A percentile compares a stretch with the other conserved stretches of the same genome.
phyloP scores from a whole-genome alignment of 1,140 invertebrate genomes.

The Drosophila repletoides region DNA sequence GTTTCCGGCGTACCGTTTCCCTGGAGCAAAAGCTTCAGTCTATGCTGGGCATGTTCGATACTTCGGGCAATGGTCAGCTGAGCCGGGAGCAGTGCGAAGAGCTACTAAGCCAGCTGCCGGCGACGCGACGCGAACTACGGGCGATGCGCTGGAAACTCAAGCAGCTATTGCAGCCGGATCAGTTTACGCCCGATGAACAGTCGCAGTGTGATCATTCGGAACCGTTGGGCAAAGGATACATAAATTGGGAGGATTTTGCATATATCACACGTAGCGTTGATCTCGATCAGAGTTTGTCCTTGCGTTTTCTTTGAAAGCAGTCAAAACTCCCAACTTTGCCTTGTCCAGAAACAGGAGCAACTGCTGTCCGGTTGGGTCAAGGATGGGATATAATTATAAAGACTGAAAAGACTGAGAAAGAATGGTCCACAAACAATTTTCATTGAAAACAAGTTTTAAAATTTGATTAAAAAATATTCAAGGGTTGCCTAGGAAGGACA shows the following conservation, averaged over 20 bases:
- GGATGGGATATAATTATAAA: too few relatives aligned
- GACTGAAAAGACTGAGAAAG: too few relatives aligned
- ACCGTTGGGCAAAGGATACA: not conserved
- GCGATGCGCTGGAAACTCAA: constrained; percentile 43
- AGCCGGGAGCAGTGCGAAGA: constrained; percentile 34
- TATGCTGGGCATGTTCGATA: constrained; percentile 33
- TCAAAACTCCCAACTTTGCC: not conserved
- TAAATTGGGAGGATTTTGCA: constrained; percentile 34
- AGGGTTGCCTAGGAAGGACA: too few relatives aligned
- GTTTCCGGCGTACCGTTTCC: constrained; percentile 24
- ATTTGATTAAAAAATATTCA: too few relatives aligned
- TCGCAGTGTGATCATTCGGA: not conserved
- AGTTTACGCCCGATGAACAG: not conserved
- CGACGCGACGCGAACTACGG: constrained; percentile 16
- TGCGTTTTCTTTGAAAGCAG: constrained; percentile 31
- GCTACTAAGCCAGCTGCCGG: constrained; percentile 28
- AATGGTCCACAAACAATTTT: too few relatives aligned
- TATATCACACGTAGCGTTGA: constrained; percentile 48
- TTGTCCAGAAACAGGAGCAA: too few relatives aligned
- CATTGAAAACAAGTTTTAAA: too few relatives aligned
- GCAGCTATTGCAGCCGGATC: constrained; percentile 25
- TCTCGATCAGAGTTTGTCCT: constrained; percentile 49
- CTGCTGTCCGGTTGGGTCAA: too few relatives aligned
- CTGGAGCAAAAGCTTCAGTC: constrained; percentile 27
- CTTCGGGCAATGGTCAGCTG: constrained; percentile 40